A percentile compares a stretch with the other conserved stretches of the same genome.
phyloP scores from a whole-genome alignment of 2,888 invertebrate species.

The Homarus gammarus region DNA sequence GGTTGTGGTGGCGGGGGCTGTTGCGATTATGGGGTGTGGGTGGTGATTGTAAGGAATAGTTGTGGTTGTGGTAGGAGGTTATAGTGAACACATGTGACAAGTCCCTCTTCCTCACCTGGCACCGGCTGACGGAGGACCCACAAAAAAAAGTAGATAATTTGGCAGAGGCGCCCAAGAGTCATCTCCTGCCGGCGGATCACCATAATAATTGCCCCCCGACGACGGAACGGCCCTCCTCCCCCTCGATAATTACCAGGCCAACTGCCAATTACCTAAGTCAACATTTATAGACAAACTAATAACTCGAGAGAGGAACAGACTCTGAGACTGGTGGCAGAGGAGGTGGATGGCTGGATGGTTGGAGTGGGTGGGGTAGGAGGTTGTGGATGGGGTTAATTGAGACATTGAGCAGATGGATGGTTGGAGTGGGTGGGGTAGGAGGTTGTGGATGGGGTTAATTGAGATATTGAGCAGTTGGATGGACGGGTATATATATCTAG shows the following conservation, averaged over 20 bases:
- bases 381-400: too few species aligned
- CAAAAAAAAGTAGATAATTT: slow-evolving; percentile 24
- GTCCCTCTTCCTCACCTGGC: too few species aligned
- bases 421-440: background rate
- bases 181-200: slow-evolving; percentile 21
- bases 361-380: background rate
- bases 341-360: background rate
- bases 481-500: too few species aligned
- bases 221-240: background rate
- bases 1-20: too few species aligned
- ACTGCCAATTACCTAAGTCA: slow-evolving; percentile 51
- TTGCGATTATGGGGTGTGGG: too few species aligned
- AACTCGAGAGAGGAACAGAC: background rate
- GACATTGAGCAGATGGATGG: too few species aligned
- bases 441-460: background rate
- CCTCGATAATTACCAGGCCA: slow-evolving; percentile 40
- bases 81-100: too few species aligned
- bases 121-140: background rate
- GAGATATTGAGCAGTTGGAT: too few species aligned
- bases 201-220: slow-evolving; percentile 32
- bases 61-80: too few species aligned
- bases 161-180: background rate
- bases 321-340: background rate
- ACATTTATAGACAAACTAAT: slow-evolving; percentile 55
- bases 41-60: too few species aligned